These are phyloP conservation scores for Melanophora roralis DNA, from an alignment of 2,888 invertebrate genomes.

Conservation along the genomic window DNA sequence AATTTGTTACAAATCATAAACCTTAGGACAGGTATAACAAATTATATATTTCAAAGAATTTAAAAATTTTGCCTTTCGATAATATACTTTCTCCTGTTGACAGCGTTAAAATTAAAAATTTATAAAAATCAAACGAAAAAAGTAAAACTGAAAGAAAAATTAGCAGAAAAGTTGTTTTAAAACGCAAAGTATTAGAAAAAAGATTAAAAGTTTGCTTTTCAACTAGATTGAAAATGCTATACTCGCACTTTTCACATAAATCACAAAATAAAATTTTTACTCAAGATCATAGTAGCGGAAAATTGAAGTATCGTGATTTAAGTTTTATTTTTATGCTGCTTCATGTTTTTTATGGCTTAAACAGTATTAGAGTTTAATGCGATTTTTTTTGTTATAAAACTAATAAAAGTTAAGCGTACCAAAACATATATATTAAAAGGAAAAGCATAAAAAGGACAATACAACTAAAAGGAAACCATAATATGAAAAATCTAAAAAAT, in stretches of 20 bases:
- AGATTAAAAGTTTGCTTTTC: background rate
- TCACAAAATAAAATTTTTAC: slow-evolving; percentile 42
- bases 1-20: slow-evolving; percentile 30
- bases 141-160: no score
- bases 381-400: slow-evolving; percentile 14
- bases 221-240: slow-evolving; percentile 17
- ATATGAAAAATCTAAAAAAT: slow-evolving; percentile 33
- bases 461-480: slow-evolving; percentile 18
- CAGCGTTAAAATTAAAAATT: background rate
- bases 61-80: background rate
- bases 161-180: background rate
- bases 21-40: background rate
- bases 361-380: background rate
- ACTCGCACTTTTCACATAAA: slow-evolving; percentile 47
- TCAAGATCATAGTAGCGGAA: slow-evolving; percentile 48
- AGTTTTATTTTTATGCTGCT: background rate
- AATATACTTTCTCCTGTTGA: background rate
- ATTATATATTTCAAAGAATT: background rate
- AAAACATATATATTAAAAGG: background rate
- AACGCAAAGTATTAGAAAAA: background rate
- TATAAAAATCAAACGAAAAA: slow-evolving; percentile 16
- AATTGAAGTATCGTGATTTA: slow-evolving; percentile 57
- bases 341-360: background rate
- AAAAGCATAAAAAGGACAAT: background rate
- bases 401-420: background rate